Percentiles rank a stretch among this genome's conserved stretches.
Conservation (phyloP, 2,888 invertebrate species). For the Asteroscopus sphinx region DNA sequence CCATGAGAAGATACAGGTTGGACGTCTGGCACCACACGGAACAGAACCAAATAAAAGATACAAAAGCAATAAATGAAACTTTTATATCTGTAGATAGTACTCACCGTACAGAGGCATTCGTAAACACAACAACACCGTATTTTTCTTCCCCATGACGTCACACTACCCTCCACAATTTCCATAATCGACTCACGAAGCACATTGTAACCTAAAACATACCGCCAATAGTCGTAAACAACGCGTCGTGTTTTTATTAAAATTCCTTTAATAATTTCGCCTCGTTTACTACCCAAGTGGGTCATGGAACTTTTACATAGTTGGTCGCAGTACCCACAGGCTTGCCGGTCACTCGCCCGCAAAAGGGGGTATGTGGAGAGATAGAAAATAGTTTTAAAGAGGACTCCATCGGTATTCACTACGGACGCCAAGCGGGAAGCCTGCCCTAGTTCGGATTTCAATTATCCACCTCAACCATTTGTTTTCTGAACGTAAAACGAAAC, state of each 20-base stretch:
- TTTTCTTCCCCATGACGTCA: conserved; percentile 54
- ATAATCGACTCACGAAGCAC: conserved; percentile 55
- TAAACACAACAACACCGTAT: conserved; percentile 37
- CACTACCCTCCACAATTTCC: conserved; percentile 47
- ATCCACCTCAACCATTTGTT: conserved; percentile 67
- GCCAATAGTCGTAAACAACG: conserved; percentile 55
- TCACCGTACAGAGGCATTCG: background rate
- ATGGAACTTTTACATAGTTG: conserved; percentile 69
- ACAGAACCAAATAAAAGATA: conserved; percentile 2
- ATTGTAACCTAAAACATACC: conserved; percentile 46
- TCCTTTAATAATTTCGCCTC: conserved; percentile 64
- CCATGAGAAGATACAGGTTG: too few relatives aligned
- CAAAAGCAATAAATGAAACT: conserved; percentile 10
- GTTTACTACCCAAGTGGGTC: conserved; percentile 58
- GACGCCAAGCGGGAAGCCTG: conserved; percentile 56
- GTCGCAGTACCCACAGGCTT: conserved; percentile 43
- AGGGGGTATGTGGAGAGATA: conserved; percentile 63
- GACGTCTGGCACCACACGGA: too few relatives aligned
- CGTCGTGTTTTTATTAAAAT: conserved; percentile 67
- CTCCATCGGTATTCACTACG: conserved; percentile 71
- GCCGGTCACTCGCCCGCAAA: conserved; percentile 61
- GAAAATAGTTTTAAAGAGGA: conserved; percentile 75
- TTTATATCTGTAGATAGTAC: conserved; percentile 17
- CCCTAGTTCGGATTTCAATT: conserved; percentile 76
- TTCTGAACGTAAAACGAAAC: conserved; percentile 62